Conservation (phyloP, 2,888 invertebrate species). For the Drosophila paramelanica region DNA sequence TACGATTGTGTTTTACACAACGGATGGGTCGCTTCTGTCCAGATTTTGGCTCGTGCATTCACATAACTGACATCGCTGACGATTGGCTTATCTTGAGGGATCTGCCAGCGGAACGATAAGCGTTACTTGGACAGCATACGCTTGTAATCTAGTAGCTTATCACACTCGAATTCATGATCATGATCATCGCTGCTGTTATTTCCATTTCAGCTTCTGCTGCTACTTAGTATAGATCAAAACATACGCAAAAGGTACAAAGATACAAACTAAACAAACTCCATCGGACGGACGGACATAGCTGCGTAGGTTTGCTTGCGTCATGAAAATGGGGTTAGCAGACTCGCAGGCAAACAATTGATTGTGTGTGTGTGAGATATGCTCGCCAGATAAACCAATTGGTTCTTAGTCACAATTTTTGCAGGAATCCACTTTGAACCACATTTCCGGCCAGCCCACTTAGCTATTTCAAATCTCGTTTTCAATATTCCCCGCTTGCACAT, state of each 20-base stretch:
- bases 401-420: slow-evolving; percentile 51
- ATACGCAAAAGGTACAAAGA: slow-evolving; percentile 18
- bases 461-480: neutral
- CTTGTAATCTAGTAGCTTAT: slow-evolving; percentile 37
- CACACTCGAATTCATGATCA: slow-evolving; percentile 52
- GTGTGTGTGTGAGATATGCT: slow-evolving; percentile 16
- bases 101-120: slow-evolving; percentile 28
- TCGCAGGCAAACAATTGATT: slow-evolving; percentile 26
- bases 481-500: neutral
- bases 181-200: slow-evolving; percentile 42
- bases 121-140: slow-evolving; percentile 28
- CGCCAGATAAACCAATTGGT: slow-evolving; percentile 21
- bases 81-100: slow-evolving; percentile 41
- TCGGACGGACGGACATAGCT: slow-evolving; percentile 7
- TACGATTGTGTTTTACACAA: slow-evolving; percentile 43
- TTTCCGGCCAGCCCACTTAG: slow-evolving; percentile 30
- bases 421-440: slow-evolving; percentile 36
- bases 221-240: slow-evolving; percentile 9
- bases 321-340: slow-evolving; percentile 41
- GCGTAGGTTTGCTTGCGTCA: slow-evolving; percentile 43
- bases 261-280: neutral
- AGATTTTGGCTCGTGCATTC: slow-evolving; percentile 2
- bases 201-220: neutral
- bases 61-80: slow-evolving; percentile 2
- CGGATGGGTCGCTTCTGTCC: slow-evolving; percentile 3